Percentiles rank a stretch among this genome's conserved stretches.
Evolutionary conservation across 2,113 vertebrate species (phyloP).

Genomic region (Salminus brasiliensis): DNA sequence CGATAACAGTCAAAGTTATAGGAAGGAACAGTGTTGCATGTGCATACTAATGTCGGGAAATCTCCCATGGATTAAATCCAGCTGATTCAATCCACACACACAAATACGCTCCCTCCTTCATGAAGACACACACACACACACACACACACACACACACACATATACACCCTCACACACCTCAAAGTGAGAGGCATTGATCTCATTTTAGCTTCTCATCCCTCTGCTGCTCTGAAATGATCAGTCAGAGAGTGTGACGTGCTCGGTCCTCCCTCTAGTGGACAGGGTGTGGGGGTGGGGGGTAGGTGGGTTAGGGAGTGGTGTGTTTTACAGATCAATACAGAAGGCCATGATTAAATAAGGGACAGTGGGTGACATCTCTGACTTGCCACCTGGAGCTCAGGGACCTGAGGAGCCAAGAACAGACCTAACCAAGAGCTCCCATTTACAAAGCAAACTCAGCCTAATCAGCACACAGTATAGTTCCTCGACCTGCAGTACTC

Average conservation of each 20-base stretch:
- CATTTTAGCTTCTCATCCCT: background rate
- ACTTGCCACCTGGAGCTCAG: background rate
- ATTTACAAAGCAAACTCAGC: no score
- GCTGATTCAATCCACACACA: background rate
- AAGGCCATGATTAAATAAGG: background rate
- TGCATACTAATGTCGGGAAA: background rate
- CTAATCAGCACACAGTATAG: no score
- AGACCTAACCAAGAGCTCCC: no score
- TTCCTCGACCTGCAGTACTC: no score
- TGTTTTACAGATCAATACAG: slow-evolving; percentile 33
- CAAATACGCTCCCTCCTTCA: background rate
- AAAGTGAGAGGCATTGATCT: slow-evolving; percentile 6
- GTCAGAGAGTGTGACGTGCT: background rate
- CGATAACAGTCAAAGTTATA: background rate
- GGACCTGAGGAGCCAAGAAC: no score
- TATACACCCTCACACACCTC: background rate
- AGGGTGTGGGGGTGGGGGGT: background rate
- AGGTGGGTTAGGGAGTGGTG: background rate
- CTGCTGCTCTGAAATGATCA: slow-evolving; percentile 5
- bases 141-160: background rate
- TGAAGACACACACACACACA: no score
- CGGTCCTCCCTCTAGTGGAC: background rate
- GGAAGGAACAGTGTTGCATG: background rate
- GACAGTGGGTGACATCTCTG: background rate
- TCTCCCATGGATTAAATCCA: background rate